Base-by-base conservation (phyloP, 2,888 invertebrate species). In the Dryadula phaetusa region DNA sequence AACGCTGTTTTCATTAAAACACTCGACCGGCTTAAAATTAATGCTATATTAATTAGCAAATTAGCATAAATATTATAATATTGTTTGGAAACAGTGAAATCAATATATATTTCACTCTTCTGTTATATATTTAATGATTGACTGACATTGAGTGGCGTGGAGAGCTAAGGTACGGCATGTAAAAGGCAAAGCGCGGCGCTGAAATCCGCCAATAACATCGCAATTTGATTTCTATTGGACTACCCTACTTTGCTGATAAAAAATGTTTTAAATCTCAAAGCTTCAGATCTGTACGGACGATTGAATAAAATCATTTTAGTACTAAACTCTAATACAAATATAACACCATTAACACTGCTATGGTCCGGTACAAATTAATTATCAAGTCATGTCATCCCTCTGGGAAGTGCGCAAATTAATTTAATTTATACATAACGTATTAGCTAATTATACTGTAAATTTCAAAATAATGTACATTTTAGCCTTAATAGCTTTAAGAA, bases 301-400 rank as follows among this genome's bases (percentile, higher is more conserved):
- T n/a, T n/a, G n/a, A 2, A 22, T 47, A 47, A 22, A 12, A 22
- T 47, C 5, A 47, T 22, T 22, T 49, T 1, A 49, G 0, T 16
- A 32, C 12, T 16, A 32, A 28, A 52, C 32, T 52, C 28, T 10
- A 52, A 52, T 32, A 52, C 32, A 32, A 52, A 52, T 32, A 52
- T 52, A 32, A 32, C 16, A 18, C 3, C 5, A 32, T 52, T 52
- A 52, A 40, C 32, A 14, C 53, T 34, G 22, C 40, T 22, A 25
- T 10, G 40, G 25, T n/a, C 25, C 56, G 56, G 14, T 56, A 40
- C 56, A 56, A 40, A 56, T 56, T 56, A 40, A 56, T 37, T 56
- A 40, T 25, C 22, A 40, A 22, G 40, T 56, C 56, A 40, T 25
- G 37, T 25, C 10, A 56, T 7, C 40, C 56, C 56, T 25, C 25